These are phyloP conservation scores for Nasonovia ribisnigri DNA, from an alignment of 2,888 invertebrate species.

Conservation along the genomic window DNA sequence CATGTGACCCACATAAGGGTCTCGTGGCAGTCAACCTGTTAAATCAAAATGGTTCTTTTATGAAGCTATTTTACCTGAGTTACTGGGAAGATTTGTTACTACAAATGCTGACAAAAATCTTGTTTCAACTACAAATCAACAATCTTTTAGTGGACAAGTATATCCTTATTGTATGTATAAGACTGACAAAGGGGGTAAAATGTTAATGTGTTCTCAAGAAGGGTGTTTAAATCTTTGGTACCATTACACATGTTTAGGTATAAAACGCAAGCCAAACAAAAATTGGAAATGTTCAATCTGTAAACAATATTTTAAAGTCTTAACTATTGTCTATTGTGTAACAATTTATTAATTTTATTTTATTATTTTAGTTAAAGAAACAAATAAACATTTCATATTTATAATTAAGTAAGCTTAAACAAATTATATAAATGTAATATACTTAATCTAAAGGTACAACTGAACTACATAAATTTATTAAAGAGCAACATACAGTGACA, in stretches of 20 bases:
- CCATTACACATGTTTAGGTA: not conserved
- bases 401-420: not conserved
- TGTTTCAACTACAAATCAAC: not conserved
- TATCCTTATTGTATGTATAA: not conserved
- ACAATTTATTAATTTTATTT: not conserved
- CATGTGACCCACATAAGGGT: too few relatives aligned
- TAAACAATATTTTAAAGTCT: not conserved
- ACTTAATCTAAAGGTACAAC: slow-evolving; percentile 39
- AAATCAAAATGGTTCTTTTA: slow-evolving; percentile 32
- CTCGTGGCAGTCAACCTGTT: too few relatives aligned
- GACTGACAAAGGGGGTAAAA: not conserved
- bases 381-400: not conserved
- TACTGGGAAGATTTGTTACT: not conserved
- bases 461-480: slow-evolving; percentile 37
- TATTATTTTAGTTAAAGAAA: not conserved
- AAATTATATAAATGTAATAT: not conserved
- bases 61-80: not conserved
- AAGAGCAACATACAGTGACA: slow-evolving; percentile 21
- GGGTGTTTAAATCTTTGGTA: not conserved
- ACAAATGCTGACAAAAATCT: not conserved
- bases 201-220: slow-evolving; percentile 4
- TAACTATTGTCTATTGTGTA: not conserved
- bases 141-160: not conserved
- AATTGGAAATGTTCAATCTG: slow-evolving; percentile 4
- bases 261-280: not conserved